A percentile compares a stretch with the other conserved stretches of the same genome.
phyloP scores from a whole-genome alignment of 2,888 invertebrate genomes.

The Troides helena region DNA sequence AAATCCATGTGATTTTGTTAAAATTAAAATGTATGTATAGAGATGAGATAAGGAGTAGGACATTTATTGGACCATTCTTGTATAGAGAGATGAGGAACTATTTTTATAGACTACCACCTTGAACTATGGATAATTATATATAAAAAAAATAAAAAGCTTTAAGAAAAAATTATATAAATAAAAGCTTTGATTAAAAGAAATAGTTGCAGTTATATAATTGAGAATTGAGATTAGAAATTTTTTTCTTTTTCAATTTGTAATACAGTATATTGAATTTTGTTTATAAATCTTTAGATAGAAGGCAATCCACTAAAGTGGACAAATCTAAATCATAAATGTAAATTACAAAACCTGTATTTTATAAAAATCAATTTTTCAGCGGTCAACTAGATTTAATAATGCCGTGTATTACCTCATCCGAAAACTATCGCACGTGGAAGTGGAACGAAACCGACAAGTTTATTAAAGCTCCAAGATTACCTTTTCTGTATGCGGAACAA shows the following conservation, averaged over 20 bases:
- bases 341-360: background rate
- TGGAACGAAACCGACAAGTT: constrained; percentile 58
- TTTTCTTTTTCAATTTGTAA: too few relatives aligned
- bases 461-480: constrained; percentile 47
- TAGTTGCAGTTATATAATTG: too few relatives aligned
- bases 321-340: background rate
- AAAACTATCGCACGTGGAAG: constrained; percentile 60
- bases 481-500: constrained; percentile 47
- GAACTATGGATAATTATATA: too few relatives aligned
- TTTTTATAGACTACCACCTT: too few relatives aligned
- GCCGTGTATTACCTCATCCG: constrained; percentile 57
- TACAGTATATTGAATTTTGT: too few relatives aligned
- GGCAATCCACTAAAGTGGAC: background rate
- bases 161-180: too few relatives aligned
- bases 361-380: constrained; percentile 41
- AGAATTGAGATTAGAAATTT: too few relatives aligned
- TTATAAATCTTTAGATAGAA: background rate
- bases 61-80: background rate
- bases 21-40: background rate
- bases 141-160: too few relatives aligned
- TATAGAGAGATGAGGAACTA: too few relatives aligned
- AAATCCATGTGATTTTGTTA: background rate
- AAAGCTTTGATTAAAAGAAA: too few relatives aligned
- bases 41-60: background rate
- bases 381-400: constrained; percentile 72